phyloP scores from a whole-genome alignment of 2,888 invertebrate genomes.

The Steromphala cineraria region DNA sequence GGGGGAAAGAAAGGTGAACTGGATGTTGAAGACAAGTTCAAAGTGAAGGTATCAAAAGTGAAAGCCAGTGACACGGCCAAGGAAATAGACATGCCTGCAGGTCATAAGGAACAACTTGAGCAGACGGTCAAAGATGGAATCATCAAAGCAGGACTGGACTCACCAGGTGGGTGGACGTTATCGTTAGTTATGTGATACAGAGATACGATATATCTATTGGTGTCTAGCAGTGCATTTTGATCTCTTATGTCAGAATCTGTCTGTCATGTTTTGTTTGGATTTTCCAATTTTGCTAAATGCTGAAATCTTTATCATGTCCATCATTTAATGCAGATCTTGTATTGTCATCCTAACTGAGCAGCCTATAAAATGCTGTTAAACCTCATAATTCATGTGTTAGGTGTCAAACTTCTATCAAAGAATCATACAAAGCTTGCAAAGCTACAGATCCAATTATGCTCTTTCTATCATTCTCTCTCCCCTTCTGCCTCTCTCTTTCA shows the following conservation, averaged over 20 bases:
- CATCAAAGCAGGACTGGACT: slow-evolving; percentile 68
- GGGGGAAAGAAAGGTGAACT: background rate
- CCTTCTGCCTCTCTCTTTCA: background rate
- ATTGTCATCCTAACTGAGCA: no score
- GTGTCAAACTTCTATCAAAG: no score
- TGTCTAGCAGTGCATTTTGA: no score
- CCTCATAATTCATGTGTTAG: no score
- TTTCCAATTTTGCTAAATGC: no score
- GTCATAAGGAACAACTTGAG: slow-evolving; percentile 63
- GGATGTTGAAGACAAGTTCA: slow-evolving; percentile 44
- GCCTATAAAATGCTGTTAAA: no score
- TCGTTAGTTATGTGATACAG: background rate
- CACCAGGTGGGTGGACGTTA: slow-evolving; percentile 54
- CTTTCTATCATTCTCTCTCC: background rate
- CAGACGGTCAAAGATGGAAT: slow-evolving; percentile 65
- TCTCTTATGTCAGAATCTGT: background rate
- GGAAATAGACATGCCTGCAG: slow-evolving; percentile 32
- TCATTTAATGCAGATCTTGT: no score
- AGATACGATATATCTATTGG: no score
- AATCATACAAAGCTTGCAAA: no score
- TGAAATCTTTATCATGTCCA: no score
- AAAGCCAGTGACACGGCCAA: slow-evolving; percentile 31
- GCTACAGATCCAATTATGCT: no score
- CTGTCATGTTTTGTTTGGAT: background rate
- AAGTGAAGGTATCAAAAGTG: slow-evolving; percentile 54